Base-by-base conservation (phyloP, 2,888 invertebrate genomes). In the Nezara viridula region DNA sequence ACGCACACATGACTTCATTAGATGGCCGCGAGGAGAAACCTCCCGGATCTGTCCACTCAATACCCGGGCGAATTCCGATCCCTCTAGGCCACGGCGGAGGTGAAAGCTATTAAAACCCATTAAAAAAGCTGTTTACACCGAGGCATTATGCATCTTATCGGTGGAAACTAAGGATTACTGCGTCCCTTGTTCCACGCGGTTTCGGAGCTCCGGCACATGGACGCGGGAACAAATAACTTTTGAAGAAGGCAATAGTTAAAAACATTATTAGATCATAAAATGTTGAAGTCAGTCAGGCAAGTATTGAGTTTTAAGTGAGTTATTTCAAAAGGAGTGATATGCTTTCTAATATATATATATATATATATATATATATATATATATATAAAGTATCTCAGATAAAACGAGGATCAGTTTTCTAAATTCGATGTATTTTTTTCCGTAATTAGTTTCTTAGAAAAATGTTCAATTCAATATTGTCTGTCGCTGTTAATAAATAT, bases 1-100 rank as follows among this genome's bases (percentile, higher is more conserved):
- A 86, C 86, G 86, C 86, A 86, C 86, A 86, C 86, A 86, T 44
- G 86, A 86, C 86, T 86, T 86, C 86, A 86, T 86, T 86, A 86
- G 52, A 86, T 40, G 40, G 52, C 66, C 32, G 66, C 19, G 37
- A 81, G 47, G 81, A 81, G 81, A 81, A 81, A 81, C 81, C 81
- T 81, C 86, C 86, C 86, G 86, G 86, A 86, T 86, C 86, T 55
- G 50, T n/a, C 40, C 12, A 55, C 44, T 86, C 86, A 86, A 86
- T 86, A 86, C 60, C 55, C 55, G 24, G n/a, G 32, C 86, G 81
- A 81, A 81, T 55, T 55, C 86, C 52, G 40, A 86, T 55, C 40
- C 52, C 52, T 40, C 52, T 86, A 27, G 50, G 37, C 60, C 86
- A 40, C 19, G 60, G n/a, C n/a, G 40, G 52, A 40, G 55, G 86